Evolutionary conservation across 2,797 vertebrate genomes (phyloP).

Genomic region (Gadopsis bispinosus): DNA sequence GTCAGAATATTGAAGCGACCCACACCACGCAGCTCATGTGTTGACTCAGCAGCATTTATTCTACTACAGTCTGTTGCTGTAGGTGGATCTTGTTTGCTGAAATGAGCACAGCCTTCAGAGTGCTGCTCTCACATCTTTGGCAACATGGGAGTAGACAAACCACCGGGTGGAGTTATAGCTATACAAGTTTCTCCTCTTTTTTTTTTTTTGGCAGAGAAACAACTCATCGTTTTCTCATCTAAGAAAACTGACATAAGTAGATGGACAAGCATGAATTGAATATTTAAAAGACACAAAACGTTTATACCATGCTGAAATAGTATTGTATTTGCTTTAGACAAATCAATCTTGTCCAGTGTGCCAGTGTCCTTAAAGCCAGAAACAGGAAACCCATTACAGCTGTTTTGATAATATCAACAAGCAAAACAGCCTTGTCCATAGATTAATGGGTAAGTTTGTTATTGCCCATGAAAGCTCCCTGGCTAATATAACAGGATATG

Average conservation of each 20-base stretch:
- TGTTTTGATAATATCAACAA: slow-evolving; percentile 42
- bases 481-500: slow-evolving; percentile 25
- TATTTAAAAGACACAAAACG: slow-evolving; percentile 12
- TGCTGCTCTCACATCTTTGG: slow-evolving; percentile 20
- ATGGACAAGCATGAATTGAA: not conserved
- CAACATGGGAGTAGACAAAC: slow-evolving; percentile 20
- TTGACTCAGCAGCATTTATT: slow-evolving; percentile 42
- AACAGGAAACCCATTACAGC: slow-evolving; percentile 40
- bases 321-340: not conserved
- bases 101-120: slow-evolving; percentile 9
- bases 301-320: not conserved
- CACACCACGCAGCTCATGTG: slow-evolving; percentile 8
- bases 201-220: slow-evolving; percentile 9
- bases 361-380: slow-evolving; percentile 5
- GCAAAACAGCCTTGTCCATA: slow-evolving; percentile 32
- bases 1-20: slow-evolving; percentile 17
- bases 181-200: slow-evolving; percentile 2
- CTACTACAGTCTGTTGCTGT: slow-evolving; percentile 27
- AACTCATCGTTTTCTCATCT: slow-evolving; percentile 18
- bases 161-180: slow-evolving; percentile 51
- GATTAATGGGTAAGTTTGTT: slow-evolving; percentile 25
- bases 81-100: slow-evolving; percentile 29
- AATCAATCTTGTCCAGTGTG: slow-evolving; percentile 15
- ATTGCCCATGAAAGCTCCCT: slow-evolving; percentile 20
- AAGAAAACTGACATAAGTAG: slow-evolving; percentile 2